Percentiles rank a stretch among this genome's conserved stretches.
Evolutionary conservation across 1,140 invertebrate species (phyloP).

Genomic region (Patella vulgata): DNA sequence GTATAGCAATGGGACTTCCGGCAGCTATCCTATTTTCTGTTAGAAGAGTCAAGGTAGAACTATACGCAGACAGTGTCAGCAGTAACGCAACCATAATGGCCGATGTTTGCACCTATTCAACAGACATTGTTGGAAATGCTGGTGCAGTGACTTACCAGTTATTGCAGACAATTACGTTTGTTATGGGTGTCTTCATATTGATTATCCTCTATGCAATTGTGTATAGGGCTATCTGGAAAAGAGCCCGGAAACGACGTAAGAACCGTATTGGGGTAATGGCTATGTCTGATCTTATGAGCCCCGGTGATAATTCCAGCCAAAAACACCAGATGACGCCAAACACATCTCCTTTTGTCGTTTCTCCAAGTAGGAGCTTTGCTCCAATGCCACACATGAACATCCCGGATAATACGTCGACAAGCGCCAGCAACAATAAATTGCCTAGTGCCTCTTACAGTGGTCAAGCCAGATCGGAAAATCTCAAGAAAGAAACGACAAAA

Average conservation of each 20-base stretch:
- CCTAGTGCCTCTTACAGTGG: not conserved
- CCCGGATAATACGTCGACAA: not conserved
- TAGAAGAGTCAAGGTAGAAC: too few relatives aligned
- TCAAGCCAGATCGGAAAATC: not conserved
- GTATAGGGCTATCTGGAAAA: constrained; percentile 4
- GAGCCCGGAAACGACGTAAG: not conserved
- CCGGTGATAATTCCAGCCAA: not conserved
- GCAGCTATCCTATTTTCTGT: constrained; percentile 12
- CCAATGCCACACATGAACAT: not conserved
- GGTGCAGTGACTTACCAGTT: constrained; percentile 4
- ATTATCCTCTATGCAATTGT: constrained; percentile 9
- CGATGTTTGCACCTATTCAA: not conserved
- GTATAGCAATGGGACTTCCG: constrained; percentile 3
- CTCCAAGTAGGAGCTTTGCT: not conserved
- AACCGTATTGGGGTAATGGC: too few relatives aligned
- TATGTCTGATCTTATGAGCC: not conserved
- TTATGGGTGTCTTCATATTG: not conserved
- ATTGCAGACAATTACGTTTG: constrained; percentile 3
- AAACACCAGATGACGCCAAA: not conserved
- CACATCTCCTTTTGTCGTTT: too few relatives aligned
- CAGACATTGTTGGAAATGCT: not conserved
- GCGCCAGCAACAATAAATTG: not conserved
- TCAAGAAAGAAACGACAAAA: constrained; percentile 1
- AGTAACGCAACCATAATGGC: constrained; percentile 1
- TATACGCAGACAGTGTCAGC: not conserved